Conservation (phyloP, 2,113 vertebrate species). For the Siphamia tubifer region DNA sequence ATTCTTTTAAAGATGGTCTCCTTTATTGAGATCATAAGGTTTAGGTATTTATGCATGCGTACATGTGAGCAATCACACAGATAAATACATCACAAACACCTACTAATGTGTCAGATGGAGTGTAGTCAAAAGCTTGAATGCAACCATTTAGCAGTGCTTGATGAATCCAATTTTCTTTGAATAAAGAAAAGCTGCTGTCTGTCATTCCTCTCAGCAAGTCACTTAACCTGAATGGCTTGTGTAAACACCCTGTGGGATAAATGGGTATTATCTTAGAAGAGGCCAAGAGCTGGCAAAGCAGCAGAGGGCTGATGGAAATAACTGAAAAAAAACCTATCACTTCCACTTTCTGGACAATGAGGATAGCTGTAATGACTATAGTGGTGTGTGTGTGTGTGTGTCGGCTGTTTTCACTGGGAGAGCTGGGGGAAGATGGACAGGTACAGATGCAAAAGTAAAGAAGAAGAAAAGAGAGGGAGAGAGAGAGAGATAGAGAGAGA, state of each 20-base stretch:
- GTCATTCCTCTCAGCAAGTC: constrained; percentile 60
- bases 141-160: constrained; percentile 50
- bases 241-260: constrained; percentile 69
- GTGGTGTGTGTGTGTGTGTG: constrained; percentile 11
- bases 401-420: no score
- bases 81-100: constrained; percentile 31
- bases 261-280: constrained; percentile 67
- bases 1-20: constrained; percentile 8
- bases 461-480: not conserved
- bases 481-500: no score
- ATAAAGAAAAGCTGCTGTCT: constrained; percentile 51
- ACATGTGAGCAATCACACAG: constrained; percentile 20
- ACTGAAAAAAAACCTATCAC: constrained; percentile 45
- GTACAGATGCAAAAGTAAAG: not conserved
- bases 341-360: constrained; percentile 65
- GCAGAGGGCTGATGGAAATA: constrained; percentile 53
- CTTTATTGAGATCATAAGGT: constrained; percentile 24
- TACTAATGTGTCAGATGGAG: constrained; percentile 42
- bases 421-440: constrained; percentile 1
- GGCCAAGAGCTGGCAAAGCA: constrained; percentile 40
- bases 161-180: constrained; percentile 69
- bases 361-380: constrained; percentile 55
- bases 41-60: constrained; percentile 13
- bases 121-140: constrained; percentile 41
- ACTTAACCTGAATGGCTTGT: constrained; percentile 68